These are phyloP conservation scores for Struthio camelus DNA, from an alignment of 2,113 vertebrate species.

Conservation along the genomic window DNA sequence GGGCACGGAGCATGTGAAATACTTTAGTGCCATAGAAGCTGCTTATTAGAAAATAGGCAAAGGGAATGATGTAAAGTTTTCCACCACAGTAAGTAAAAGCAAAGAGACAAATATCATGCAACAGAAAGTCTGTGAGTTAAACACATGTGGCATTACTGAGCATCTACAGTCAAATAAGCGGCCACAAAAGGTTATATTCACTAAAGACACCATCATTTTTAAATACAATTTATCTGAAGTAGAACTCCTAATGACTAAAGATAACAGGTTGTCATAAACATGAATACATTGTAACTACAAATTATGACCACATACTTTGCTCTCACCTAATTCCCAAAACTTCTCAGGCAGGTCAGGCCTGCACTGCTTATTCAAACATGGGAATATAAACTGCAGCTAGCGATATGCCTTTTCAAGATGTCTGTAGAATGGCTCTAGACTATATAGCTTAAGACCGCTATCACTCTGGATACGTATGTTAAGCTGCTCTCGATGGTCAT, in stretches of 20 bases:
- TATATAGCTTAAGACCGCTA: not conserved
- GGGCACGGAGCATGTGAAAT: accelerated
- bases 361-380: not conserved
- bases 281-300: not conserved
- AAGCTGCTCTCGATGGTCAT: not conserved
- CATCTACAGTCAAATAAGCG: not conserved
- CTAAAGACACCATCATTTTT: not conserved
- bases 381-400: not conserved
- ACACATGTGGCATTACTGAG: not conserved
- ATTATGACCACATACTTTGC: not conserved
- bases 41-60: not conserved
- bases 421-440: not conserved
- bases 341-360: not conserved
- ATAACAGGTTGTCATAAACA: not conserved
- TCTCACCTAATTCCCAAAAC: not conserved
- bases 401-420: not conserved
- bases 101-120: not conserved
- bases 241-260: not conserved
- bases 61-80: not conserved
- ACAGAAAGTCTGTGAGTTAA: not conserved
- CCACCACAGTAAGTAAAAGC: not conserved
- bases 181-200: not conserved
- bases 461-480: accelerated
- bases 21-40: not conserved
- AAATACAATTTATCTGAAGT: not conserved